Base-by-base conservation (phyloP, 1,140 invertebrate genomes). In the Nasonia vitripennis region DNA sequence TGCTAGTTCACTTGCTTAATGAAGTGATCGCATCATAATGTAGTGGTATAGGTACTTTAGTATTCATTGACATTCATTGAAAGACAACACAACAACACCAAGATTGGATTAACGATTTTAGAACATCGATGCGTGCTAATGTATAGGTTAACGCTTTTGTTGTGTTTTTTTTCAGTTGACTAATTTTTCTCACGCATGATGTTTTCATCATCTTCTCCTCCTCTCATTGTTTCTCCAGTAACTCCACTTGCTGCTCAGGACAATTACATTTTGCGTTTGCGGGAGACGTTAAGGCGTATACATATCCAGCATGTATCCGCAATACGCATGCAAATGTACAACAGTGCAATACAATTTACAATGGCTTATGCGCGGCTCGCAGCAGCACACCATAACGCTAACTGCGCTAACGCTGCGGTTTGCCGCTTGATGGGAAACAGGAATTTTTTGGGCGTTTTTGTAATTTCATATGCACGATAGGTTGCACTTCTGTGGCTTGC, bases 331-430 rank as follows among this genome's bases (percentile, higher is more conserved):
- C 41, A 51, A 55, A 81, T 81, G 14, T 90, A 91, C 86, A 88
- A 85, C 85, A 89, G 88, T 87, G 88, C 91, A 91, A 91, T 90
- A 91, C 89, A 91, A 91, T 91, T 91, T 91, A 91, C 89, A 90
- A 90, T 88, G 86, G 82, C 37, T 75, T 84, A 86, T 83, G 67
- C 77, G 83, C 81, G 78, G 74, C 82, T 81, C 77, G 5, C 51
- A 78, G 77, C 79, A 67, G 78, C 73, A 74, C 85, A 75, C 86
- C 86, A 79, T 80, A 89, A 89, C 87, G 87, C 81, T 87, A 81
- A 86, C 86, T 86, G 77, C 83, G 48, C 77, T 83, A 77, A 84
- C 88, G 87, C 87, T 91, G 91, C 90, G 91, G 91, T 91, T 91
- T 85, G 87, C 89, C 88, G 88, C 88, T 90, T 90, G 90, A 91